phyloP scores from a whole-genome alignment of 2,797 vertebrate species.

The Melanotaenia boesemani region DNA sequence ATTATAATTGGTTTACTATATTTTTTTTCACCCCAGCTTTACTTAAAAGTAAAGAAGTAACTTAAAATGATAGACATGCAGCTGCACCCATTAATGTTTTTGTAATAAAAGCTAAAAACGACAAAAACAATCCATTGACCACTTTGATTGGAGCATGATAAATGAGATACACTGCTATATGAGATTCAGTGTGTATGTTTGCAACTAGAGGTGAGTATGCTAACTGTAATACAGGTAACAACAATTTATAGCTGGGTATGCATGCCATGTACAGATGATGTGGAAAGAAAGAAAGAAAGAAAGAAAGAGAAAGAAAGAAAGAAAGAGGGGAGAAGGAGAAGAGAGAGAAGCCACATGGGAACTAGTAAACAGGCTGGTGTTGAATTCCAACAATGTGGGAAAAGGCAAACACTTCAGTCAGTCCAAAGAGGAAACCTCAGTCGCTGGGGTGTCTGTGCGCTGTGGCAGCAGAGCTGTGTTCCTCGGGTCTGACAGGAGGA shows the following conservation, averaged over 20 bases:
- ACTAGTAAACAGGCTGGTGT: slow-evolving; percentile 80
- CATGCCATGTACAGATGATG: slow-evolving; percentile 41
- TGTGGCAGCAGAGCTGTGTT: slow-evolving; percentile 66
- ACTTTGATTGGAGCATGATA: slow-evolving; percentile 15
- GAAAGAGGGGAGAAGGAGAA: not conserved
- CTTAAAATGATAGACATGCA: slow-evolving; percentile 19
- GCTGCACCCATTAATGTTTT: slow-evolving; percentile 27
- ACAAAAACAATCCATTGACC: slow-evolving; percentile 2
- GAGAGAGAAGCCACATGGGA: slow-evolving; percentile 67
- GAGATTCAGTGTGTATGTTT: not conserved
- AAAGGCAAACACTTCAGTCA: slow-evolving; percentile 75
- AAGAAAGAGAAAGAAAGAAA: slow-evolving; percentile 14
- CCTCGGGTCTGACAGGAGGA: slow-evolving; percentile 61
- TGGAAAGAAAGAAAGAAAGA: slow-evolving; percentile 19
- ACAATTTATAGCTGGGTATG: slow-evolving; percentile 28
- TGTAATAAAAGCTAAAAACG: slow-evolving; percentile 18
- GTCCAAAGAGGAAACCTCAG: slow-evolving; percentile 73
- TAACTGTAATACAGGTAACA: not conserved
- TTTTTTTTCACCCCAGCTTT: slow-evolving; percentile 14
- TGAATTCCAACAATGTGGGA: slow-evolving; percentile 83
- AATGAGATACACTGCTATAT: not conserved
- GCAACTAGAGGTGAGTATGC: not conserved
- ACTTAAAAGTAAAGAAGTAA: slow-evolving; percentile 4
- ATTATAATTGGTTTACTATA: slow-evolving; percentile 1
- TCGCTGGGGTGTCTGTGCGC: slow-evolving; percentile 57